phyloP scores from a whole-genome alignment of 2,113 vertebrate species.

The Pitta sordida region DNA sequence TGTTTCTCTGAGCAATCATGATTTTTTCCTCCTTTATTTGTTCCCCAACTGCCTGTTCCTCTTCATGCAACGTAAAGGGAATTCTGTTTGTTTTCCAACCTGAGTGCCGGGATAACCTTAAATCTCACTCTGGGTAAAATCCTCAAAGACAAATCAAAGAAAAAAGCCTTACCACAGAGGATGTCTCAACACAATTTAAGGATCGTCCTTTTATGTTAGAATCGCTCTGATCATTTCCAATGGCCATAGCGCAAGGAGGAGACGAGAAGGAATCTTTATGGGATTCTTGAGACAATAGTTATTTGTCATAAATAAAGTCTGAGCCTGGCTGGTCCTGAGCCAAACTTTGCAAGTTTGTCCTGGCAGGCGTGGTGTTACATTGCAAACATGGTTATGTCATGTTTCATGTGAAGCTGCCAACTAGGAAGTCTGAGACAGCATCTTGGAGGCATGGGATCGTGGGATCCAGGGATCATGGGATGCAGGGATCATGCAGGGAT shows the following conservation, averaged over 20 bases:
- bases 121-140: background rate
- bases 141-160: background rate
- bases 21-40: accelerated
- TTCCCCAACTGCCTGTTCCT: background rate
- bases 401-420: background rate
- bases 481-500: background rate
- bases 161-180: background rate
- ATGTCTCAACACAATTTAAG: background rate
- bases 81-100: background rate
- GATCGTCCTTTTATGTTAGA: background rate
- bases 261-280: background rate
- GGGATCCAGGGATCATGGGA: background rate
- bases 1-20: background rate
- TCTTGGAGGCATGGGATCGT: background rate
- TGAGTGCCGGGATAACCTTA: background rate
- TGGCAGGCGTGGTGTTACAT: conserved; percentile 16
- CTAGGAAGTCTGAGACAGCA: background rate
- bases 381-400: background rate
- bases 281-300: conserved; percentile 1
- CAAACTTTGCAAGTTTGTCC: conserved; percentile 11
- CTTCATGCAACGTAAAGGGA: accelerated
- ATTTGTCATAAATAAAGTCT: conserved; percentile 13
- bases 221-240: background rate
- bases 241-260: background rate
- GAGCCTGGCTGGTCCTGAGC: background rate